A percentile compares a stretch with the other conserved stretches of the same genome.
These are phyloP conservation scores for Hyperoodon ampullatus DNA, from an alignment of 2,113 vertebrate genomes.

Conservation along the genomic window DNA sequence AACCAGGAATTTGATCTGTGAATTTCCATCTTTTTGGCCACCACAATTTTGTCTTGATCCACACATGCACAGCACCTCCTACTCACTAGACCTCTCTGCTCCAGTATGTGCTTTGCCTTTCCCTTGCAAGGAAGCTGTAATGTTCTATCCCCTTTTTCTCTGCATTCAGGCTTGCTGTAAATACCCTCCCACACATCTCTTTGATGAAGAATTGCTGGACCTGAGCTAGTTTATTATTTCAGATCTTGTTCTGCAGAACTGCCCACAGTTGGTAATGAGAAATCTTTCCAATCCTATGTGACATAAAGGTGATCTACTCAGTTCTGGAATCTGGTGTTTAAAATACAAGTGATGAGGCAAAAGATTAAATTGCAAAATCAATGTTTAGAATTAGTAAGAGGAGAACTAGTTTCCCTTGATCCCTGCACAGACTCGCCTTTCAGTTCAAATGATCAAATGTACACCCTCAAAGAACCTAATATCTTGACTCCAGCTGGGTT, in stretches of 20 bases:
- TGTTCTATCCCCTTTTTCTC: background rate
- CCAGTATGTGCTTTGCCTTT: background rate
- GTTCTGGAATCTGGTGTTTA: background rate
- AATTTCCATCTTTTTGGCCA: background rate
- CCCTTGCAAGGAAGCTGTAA: background rate
- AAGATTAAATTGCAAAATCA: slow-evolving; percentile 11
- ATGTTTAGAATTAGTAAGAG: background rate
- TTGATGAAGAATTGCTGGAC: slow-evolving; percentile 19
- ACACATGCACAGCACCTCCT: background rate
- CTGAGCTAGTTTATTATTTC: slow-evolving; percentile 24
- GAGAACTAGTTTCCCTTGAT: background rate
- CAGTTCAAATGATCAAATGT: background rate
- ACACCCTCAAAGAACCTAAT: background rate
- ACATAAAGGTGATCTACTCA: background rate
- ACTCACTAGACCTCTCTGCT: background rate
- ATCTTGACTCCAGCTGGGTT: background rate
- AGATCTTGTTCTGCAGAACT: background rate
- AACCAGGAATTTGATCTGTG: background rate
- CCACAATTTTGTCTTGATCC: background rate
- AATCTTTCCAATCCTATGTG: background rate
- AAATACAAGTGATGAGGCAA: background rate
- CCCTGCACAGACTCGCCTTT: background rate
- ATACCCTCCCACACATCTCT: slow-evolving; percentile 30
- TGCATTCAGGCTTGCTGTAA: slow-evolving; percentile 30
- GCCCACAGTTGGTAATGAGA: background rate